phyloP scores from a whole-genome alignment of 2,113 vertebrate species.

The Misgurnus mizolepis region DNA sequence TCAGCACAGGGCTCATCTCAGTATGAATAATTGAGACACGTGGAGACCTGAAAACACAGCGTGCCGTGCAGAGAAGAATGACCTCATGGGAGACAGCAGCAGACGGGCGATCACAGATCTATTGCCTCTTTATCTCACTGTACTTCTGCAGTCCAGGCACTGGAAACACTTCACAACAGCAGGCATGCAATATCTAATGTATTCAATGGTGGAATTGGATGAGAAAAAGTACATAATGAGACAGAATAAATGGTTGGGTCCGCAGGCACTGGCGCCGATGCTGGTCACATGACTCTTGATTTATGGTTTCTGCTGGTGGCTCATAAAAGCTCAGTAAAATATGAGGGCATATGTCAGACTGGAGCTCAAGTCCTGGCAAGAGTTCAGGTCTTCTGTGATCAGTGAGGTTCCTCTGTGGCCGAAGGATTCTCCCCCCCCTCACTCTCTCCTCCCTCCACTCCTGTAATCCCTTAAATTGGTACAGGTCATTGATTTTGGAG shows the following conservation, averaged over 20 bases:
- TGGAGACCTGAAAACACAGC: constrained; percentile 5
- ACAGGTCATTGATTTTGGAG: constrained; percentile 35
- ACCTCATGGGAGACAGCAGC: background rate
- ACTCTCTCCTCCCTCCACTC: constrained; percentile 42
- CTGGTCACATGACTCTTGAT: constrained; percentile 55
- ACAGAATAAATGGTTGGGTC: constrained; percentile 10
- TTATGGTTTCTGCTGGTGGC: constrained; percentile 52
- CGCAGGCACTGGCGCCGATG: constrained; percentile 32
- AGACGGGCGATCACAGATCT: background rate
- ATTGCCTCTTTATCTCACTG: background rate
- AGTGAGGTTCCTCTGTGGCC: constrained; percentile 44
- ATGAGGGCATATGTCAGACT: constrained; percentile 61
- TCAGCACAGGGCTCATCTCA: background rate
- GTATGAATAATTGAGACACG: background rate
- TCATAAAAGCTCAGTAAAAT: constrained; percentile 61
- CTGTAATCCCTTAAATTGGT: constrained; percentile 50
- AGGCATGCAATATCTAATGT: background rate
- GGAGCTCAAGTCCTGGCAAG: constrained; percentile 42
- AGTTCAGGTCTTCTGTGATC: constrained; percentile 53
- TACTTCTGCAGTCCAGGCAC: background rate
- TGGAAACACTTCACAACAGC: background rate
- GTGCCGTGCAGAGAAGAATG: background rate
- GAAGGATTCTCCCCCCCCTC: background rate
- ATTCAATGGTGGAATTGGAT: background rate
- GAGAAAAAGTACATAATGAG: background rate